These are phyloP conservation scores for Harlomillsia oculata DNA, from an alignment of 1,140 invertebrate genomes.

Conservation along the genomic window DNA sequence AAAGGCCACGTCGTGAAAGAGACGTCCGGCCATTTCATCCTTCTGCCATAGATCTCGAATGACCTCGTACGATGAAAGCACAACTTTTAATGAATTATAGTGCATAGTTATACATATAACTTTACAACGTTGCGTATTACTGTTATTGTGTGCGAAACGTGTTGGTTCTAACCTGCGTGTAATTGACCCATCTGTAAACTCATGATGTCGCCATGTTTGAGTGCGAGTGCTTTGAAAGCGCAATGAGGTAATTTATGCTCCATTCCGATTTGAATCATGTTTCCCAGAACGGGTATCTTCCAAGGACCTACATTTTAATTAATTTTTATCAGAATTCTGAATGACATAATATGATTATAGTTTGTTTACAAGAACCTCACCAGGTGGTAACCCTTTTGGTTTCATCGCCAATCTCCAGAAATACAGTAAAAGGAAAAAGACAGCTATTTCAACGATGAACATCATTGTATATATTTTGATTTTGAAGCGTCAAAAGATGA, in stretches of 20 bases:
- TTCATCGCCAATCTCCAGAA: too few species aligned
- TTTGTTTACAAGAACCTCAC: too few species aligned
- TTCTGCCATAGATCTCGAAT: neutral
- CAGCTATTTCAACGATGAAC: too few species aligned
- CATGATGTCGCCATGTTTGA: neutral
- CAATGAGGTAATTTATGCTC: neutral
- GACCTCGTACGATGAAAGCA: neutral
- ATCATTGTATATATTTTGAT: too few species aligned
- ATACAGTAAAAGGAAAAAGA: too few species aligned
- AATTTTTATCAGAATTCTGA: neutral
- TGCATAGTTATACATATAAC: neutral
- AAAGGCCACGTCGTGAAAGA: neutral
- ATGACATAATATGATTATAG: neutral
- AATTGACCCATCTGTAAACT: neutral
- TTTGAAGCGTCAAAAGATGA: neutral
- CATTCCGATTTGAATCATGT: neutral
- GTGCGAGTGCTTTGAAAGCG: neutral
- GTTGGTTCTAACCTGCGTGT: neutral
- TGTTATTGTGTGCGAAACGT: neutral
- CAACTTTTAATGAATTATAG: neutral
- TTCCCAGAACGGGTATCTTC: neutral
- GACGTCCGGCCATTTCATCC: neutral
- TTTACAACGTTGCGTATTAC: neutral
- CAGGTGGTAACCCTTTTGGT: too few species aligned
- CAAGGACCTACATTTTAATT: neutral